Evolutionary conservation across 2,113 vertebrate species (phyloP).

Genomic region (Brienomyrus brachyistius): DNA sequence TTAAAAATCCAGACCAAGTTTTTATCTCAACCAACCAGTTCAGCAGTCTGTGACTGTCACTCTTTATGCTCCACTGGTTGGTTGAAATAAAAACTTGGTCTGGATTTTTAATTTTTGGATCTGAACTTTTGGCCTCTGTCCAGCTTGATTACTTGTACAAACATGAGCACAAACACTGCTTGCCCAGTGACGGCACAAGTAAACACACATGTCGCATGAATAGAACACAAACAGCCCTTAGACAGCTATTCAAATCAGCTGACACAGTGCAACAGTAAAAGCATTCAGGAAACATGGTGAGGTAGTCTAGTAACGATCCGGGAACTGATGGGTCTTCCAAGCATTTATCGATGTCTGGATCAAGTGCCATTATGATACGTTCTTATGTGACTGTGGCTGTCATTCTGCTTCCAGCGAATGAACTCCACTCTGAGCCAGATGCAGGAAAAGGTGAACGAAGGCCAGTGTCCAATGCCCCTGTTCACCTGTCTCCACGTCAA

Average conservation of each 20-base stretch:
- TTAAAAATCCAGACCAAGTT: background rate
- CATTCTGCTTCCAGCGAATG: slow-evolving; percentile 73
- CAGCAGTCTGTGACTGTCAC: background rate
- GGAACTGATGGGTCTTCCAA: background rate
- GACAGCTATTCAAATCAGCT: background rate
- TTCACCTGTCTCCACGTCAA: slow-evolving; percentile 97
- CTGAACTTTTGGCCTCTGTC: background rate
- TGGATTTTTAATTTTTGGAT: background rate
- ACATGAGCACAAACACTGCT: background rate
- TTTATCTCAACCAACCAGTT: background rate
- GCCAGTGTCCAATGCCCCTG: slow-evolving; percentile 80
- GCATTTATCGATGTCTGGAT: background rate
- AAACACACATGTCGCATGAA: background rate
- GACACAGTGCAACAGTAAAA: background rate
- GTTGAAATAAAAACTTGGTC: background rate
- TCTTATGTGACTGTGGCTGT: background rate
- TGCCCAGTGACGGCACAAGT: background rate
- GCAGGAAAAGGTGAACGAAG: slow-evolving; percentile 74
- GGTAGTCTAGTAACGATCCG: background rate
- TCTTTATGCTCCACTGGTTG: background rate
- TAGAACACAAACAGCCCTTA: background rate
- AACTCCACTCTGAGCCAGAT: slow-evolving; percentile 76
- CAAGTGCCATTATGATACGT: background rate
- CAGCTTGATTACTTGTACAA: background rate
- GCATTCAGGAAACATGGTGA: background rate